These are phyloP conservation scores for Trileptium ribeirensis DNA, from an alignment of 2,888 invertebrate genomes.

Conservation along the genomic window DNA sequence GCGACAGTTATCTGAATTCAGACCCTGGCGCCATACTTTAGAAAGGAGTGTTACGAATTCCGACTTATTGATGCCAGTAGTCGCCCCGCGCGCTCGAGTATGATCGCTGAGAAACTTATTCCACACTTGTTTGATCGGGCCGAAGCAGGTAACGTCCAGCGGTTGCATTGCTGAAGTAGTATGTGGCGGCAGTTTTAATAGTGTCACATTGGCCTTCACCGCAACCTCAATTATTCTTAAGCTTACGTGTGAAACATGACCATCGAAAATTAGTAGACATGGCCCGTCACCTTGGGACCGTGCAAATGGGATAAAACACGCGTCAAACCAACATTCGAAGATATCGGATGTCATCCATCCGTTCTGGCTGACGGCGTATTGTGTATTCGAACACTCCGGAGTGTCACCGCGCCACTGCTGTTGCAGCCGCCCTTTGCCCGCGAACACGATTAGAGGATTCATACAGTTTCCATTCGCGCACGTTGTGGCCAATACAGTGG, in stretches of 20 bases:
- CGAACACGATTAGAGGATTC: too few species aligned
- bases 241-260: conserved; percentile 1
- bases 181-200: not conserved
- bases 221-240: not conserved
- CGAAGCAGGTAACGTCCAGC: not conserved
- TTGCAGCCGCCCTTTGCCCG: too few species aligned
- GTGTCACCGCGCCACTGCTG: too few species aligned
- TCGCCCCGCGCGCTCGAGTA: not conserved
- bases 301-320: too few species aligned
- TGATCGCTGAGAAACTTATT: not conserved
- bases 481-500: too few species aligned
- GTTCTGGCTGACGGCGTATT: too few species aligned
- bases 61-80: not conserved
- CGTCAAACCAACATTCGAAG: too few species aligned
- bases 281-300: too few species aligned
- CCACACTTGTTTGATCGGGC: not conserved
- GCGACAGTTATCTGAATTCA: not conserved
- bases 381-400: too few species aligned
- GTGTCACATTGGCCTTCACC: not conserved
- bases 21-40: not conserved
- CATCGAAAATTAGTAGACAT: not conserved
- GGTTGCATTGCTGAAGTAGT: not conserved
- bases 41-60: not conserved
- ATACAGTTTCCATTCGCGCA: too few species aligned
- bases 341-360: too few species aligned